phyloP scores from a whole-genome alignment of 2,888 invertebrate species.

The Caenorhabditis zanzibari region DNA sequence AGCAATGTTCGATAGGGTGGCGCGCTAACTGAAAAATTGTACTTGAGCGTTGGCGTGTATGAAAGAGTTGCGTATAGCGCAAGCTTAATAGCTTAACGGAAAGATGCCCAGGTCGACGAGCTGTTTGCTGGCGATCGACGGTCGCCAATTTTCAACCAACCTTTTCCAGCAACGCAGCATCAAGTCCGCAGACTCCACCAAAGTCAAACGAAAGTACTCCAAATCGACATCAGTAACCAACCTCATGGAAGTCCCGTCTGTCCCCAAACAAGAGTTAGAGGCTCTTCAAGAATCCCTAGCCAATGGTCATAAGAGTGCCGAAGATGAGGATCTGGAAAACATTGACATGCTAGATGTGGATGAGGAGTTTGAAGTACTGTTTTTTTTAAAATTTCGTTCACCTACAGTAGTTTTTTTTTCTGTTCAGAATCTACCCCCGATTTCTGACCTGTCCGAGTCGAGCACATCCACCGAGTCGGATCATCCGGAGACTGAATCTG shows the following conservation, averaged over 20 bases:
- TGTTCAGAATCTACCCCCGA: slow-evolving; percentile 68
- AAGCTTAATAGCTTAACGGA: no score
- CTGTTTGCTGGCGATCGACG: no score
- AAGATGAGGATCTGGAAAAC: slow-evolving; percentile 18
- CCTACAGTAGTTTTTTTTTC: not conserved
- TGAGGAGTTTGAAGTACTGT: slow-evolving; percentile 56
- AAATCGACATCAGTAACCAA: slow-evolving; percentile 62
- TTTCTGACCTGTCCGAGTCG: slow-evolving; percentile 68
- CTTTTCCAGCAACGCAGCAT: slow-evolving; percentile 52
- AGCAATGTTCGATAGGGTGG: no score
- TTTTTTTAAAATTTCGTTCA: no score
- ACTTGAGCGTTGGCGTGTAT: no score
- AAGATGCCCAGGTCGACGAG: no score
- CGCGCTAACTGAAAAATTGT: no score
- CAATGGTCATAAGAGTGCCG: slow-evolving; percentile 20
- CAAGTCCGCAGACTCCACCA: slow-evolving; percentile 37
- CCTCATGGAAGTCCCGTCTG: slow-evolving; percentile 34
- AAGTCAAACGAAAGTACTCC: slow-evolving; percentile 35
- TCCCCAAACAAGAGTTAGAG: slow-evolving; percentile 34
- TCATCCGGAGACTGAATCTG: slow-evolving; percentile 1
- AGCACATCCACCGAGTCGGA: slow-evolving; percentile 6
- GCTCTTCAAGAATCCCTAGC: slow-evolving; percentile 42
- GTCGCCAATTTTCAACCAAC: no score
- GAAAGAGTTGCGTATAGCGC: no score
- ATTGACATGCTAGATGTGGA: slow-evolving; percentile 57